Evolutionary conservation across 2,888 invertebrate species (phyloP).

Genomic region (Apamea anceps): DNA sequence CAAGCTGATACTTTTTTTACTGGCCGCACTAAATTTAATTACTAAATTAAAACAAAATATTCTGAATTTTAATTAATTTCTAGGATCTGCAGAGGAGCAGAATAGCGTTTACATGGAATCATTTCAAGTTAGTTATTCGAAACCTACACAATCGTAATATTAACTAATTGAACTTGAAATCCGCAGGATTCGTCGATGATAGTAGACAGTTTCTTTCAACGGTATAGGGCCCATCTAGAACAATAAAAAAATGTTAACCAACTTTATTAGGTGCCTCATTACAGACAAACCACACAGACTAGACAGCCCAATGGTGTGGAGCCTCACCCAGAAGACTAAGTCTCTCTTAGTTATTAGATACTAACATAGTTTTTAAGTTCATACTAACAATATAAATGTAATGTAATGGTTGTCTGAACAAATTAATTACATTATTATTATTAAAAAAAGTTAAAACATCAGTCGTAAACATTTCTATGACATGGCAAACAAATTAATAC

Average conservation of each 20-base stretch:
- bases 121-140: neutral
- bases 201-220: constrained; percentile 46
- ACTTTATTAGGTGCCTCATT: neutral
- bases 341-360: too few species aligned
- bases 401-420: too few species aligned
- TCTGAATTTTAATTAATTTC: neutral
- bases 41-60: neutral
- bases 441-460: neutral
- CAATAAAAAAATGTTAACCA: neutral
- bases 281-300: too few species aligned
- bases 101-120: neutral
- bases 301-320: too few species aligned
- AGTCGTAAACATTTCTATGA: neutral
- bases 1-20: neutral
- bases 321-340: too few species aligned
- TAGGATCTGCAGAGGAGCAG: neutral
- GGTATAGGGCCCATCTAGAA: constrained; percentile 50
- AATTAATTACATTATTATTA: too few species aligned
- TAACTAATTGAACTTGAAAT: constrained; percentile 45
- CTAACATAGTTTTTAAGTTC: too few species aligned
- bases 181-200: constrained; percentile 36
- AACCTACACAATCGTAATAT: neutral
- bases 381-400: too few species aligned
- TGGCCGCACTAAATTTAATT: neutral
- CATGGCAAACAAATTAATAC: neutral